A percentile compares a stretch with the other conserved stretches of the same genome.
Evolutionary conservation across 1,140 invertebrate species (phyloP).

Genomic region (Chionoecetes opilio): DNA sequence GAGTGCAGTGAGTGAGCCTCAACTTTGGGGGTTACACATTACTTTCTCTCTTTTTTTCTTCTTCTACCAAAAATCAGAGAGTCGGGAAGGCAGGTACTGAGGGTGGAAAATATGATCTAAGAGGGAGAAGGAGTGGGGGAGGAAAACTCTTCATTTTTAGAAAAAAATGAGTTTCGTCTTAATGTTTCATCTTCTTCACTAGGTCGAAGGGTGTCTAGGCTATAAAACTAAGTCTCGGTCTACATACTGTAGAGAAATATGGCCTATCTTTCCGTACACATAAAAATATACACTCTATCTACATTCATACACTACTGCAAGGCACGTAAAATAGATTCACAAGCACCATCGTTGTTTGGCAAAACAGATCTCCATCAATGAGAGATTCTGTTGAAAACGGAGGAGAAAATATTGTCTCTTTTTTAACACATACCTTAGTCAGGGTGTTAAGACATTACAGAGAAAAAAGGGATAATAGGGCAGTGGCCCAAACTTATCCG

Average conservation of each 20-base stretch:
- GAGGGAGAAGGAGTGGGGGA: background rate
- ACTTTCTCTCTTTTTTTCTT: slow-evolving; percentile 7
- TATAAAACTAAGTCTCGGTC: slow-evolving; percentile 21
- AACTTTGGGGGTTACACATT: slow-evolving; percentile 18
- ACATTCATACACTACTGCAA: background rate
- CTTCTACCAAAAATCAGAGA: background rate
- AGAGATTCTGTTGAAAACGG: background rate
- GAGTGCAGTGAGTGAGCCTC: slow-evolving; percentile 1
- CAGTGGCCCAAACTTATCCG: background rate
- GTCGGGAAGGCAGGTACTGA: slow-evolving; percentile 23
- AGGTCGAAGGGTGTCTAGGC: background rate
- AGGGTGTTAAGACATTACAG: slow-evolving; percentile 20
- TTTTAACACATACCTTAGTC: background rate
- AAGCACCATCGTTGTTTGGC: background rate
- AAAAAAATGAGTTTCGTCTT: background rate
- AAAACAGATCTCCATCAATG: background rate
- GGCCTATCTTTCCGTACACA: slow-evolving; percentile 3
- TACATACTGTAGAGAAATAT: background rate
- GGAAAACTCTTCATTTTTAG: background rate
- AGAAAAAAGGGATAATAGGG: background rate
- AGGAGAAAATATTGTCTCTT: background rate
- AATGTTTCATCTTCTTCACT: slow-evolving; percentile 16
- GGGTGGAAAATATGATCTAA: slow-evolving; percentile 8
- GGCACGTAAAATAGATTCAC: background rate
- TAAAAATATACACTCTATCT: slow-evolving; percentile 22